These are phyloP conservation scores for Erannis defoliaria DNA, from an alignment of 2,888 invertebrate genomes.

Conservation along the genomic window DNA sequence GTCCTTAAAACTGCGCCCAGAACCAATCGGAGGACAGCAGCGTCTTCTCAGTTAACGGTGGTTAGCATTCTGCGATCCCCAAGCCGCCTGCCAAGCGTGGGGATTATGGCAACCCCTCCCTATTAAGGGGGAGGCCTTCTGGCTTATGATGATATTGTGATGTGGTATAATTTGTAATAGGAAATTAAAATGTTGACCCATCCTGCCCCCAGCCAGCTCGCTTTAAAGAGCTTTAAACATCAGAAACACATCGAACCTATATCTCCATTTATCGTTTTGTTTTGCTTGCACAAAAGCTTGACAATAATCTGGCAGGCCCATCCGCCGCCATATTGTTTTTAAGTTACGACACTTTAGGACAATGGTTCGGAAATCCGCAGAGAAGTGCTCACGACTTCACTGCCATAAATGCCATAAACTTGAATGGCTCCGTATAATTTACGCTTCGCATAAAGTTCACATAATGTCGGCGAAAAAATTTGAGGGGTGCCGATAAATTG, in stretches of 20 bases:
- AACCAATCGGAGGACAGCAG: no score
- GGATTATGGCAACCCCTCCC: no score
- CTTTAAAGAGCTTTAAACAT: not conserved
- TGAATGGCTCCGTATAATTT: conserved; percentile 38
- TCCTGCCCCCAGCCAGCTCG: no score
- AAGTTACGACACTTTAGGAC: conserved; percentile 76
- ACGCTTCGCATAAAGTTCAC: conserved; percentile 30
- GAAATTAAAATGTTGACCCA: no score
- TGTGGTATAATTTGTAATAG: no score
- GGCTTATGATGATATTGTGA: no score
- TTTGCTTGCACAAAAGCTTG: conserved; percentile 42
- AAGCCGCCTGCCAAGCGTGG: no score
- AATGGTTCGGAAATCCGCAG: conserved; percentile 69
- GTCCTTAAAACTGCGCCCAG: no score
- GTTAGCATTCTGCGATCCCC: no score
- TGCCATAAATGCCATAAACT: conserved; percentile 27
- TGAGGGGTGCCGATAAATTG: conserved; percentile 22
- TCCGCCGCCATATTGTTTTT: conserved; percentile 74
- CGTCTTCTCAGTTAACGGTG: no score
- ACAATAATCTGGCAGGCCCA: conserved; percentile 55
- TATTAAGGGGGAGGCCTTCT: no score
- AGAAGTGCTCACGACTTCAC: conserved; percentile 43
- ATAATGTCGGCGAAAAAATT: conserved; percentile 32
- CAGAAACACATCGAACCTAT: not conserved
- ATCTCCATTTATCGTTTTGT: not conserved